Conservation (phyloP, 2,888 invertebrate species). For the Heterodera filipjevi region DNA sequence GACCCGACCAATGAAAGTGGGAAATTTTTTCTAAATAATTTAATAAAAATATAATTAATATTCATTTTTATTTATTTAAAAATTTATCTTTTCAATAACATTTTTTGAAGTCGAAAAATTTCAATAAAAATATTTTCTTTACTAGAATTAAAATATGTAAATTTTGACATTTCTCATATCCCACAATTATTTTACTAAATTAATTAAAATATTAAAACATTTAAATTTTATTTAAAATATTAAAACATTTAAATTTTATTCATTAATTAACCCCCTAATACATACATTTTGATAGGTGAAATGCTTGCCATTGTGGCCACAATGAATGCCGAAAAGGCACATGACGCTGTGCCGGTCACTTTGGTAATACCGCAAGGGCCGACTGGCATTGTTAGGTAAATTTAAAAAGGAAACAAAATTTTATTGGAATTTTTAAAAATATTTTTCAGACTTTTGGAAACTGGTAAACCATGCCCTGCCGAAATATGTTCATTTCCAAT, state of each 20-base stretch:
- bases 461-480: constrained; percentile 73
- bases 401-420: background rate
- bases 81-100: no score
- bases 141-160: no score
- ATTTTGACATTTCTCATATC: no score
- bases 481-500: constrained; percentile 83
- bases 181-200: no score
- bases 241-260: no score
- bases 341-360: constrained; percentile 77
- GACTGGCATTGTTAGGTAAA: constrained; percentile 88
- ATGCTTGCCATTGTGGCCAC: constrained; percentile 50
- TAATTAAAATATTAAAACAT: no score
- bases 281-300: constrained; percentile 47
- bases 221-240: no score
- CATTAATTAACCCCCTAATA: no score
- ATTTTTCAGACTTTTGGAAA: constrained; percentile 73
- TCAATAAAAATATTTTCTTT: no score
- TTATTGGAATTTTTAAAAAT: constrained; percentile 5
- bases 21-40: background rate
- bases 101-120: no score
- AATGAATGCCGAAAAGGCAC: constrained; percentile 77
- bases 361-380: constrained; percentile 89
- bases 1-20: constrained; percentile 52
- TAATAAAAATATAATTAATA: no score
- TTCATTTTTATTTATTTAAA: no score